These are phyloP conservation scores for Pseudeuparius sepicola DNA, from an alignment of 2,888 invertebrate species.

Conservation along the genomic window DNA sequence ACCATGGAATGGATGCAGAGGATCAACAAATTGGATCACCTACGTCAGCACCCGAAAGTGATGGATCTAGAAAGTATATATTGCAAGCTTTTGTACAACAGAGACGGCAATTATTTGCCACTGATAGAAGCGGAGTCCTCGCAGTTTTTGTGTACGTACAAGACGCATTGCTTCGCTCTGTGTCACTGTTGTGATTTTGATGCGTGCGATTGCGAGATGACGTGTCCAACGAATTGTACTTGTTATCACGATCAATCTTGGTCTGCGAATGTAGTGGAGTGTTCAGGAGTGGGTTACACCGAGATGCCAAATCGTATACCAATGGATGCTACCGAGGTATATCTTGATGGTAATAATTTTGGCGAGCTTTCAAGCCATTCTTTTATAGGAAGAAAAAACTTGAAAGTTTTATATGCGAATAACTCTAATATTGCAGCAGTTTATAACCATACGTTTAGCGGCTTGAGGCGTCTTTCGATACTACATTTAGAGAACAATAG, in stretches of 20 bases:
- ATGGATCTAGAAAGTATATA: slow-evolving; percentile 85
- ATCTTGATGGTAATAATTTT: slow-evolving; percentile 86
- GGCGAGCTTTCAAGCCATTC: slow-evolving; percentile 79
- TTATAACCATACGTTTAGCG: slow-evolving; percentile 85
- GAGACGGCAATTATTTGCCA: slow-evolving; percentile 76
- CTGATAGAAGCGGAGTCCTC: slow-evolving; percentile 77
- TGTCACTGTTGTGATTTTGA: slow-evolving; percentile 96
- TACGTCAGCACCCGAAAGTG: slow-evolving; percentile 79
- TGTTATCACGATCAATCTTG: slow-evolving; percentile 93
- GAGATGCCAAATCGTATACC: slow-evolving; percentile 81
- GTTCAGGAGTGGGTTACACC: slow-evolving; percentile 70
- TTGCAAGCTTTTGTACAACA: slow-evolving; percentile 77
- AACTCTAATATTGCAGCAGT: slow-evolving; percentile 77
- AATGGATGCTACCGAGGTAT: slow-evolving; percentile 92
- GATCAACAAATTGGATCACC: slow-evolving; percentile 73
- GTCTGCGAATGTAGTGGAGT: slow-evolving; percentile 88
- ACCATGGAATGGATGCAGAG: slow-evolving; percentile 93
- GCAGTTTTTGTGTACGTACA: slow-evolving; percentile 86
- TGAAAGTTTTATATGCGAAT: slow-evolving; percentile 79
- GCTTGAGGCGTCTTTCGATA: slow-evolving; percentile 65
- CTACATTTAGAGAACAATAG: slow-evolving; percentile 83
- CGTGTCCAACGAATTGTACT: slow-evolving; percentile 86
- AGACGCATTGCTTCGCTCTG: slow-evolving; percentile 85
- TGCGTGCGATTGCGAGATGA: slow-evolving; percentile 96
- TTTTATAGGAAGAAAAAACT: slow-evolving; percentile 84